Conservation (phyloP, 2,888 invertebrate genomes). For the Eulithis testata region DNA sequence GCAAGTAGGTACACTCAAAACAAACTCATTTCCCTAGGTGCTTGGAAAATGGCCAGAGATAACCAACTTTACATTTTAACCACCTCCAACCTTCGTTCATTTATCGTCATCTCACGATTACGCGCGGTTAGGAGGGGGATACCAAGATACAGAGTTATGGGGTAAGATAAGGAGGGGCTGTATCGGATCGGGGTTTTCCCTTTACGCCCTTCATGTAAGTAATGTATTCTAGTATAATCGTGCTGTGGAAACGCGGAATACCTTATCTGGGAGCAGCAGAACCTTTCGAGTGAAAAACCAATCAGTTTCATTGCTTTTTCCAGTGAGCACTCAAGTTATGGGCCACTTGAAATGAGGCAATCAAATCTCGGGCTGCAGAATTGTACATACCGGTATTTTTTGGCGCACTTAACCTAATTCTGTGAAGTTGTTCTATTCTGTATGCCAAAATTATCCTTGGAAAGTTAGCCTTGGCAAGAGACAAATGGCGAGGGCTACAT, state of each 20-base stretch:
- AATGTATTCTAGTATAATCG: constrained; percentile 30
- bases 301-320: constrained; percentile 25
- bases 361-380: constrained; percentile 3
- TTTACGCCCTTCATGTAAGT: constrained; percentile 26
- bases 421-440: too few species aligned
- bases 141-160: constrained; percentile 23
- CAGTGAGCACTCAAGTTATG: constrained; percentile 18
- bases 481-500: too few species aligned
- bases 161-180: constrained; percentile 25
- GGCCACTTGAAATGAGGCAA: constrained; percentile 16
- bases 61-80: constrained; percentile 47
- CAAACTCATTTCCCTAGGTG: constrained; percentile 37
- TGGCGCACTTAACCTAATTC: not conserved
- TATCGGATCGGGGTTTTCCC: constrained; percentile 23
- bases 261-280: constrained; percentile 19
- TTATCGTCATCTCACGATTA: constrained; percentile 45
- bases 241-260: constrained; percentile 17
- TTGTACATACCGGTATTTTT: constrained; percentile 7
- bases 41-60: constrained; percentile 49
- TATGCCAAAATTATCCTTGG: too few species aligned
- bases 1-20: constrained; percentile 22
- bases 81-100: constrained; percentile 51
- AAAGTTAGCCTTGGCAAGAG: too few species aligned
- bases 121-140: constrained; percentile 20
- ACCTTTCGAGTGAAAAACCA: constrained; percentile 23